A percentile compares a stretch with the other conserved stretches of the same genome.
phyloP scores from a whole-genome alignment of 1,140 invertebrate species.

The Dryas iulia region DNA sequence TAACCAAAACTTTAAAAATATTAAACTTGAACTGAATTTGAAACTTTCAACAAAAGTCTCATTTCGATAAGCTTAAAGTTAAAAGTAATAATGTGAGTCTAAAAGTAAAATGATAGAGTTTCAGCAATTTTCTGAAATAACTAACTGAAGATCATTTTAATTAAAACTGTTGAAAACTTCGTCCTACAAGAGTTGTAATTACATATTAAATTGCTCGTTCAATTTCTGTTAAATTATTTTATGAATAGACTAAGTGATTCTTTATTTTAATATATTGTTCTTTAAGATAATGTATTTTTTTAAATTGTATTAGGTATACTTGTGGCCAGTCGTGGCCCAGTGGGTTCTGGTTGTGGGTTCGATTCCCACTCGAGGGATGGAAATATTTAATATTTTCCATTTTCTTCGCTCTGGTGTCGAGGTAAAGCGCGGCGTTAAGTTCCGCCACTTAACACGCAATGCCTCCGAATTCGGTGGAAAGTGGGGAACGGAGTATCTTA shows the following conservation, averaged over 20 bases:
- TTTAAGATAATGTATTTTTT: too few species aligned
- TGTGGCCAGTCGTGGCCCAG: too few species aligned
- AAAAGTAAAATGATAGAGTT: slow-evolving; percentile 38
- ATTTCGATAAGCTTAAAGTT: slow-evolving; percentile 24
- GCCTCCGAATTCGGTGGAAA: too few species aligned
- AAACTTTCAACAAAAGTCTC: background rate
- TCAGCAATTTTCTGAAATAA: slow-evolving; percentile 52
- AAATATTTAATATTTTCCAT: too few species aligned
- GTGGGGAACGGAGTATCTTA: too few species aligned
- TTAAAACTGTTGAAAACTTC: slow-evolving; percentile 53
- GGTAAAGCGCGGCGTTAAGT: too few species aligned
- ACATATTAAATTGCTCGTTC: background rate
- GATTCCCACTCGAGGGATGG: too few species aligned
- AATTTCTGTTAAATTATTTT: background rate
- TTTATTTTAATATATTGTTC: background rate
- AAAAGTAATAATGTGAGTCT: slow-evolving; percentile 29
- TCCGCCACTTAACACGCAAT: too few species aligned
- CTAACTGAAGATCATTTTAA: slow-evolving; percentile 51
- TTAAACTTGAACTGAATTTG: background rate
- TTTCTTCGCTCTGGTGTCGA: too few species aligned
- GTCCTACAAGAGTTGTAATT: slow-evolving; percentile 29
- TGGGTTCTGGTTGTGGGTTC: too few species aligned
- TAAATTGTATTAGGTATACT: too few species aligned
- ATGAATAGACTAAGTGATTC: background rate
- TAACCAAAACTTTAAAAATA: background rate